Base-by-base conservation (phyloP, 2,888 invertebrate genomes). In the Patella pellucida region DNA sequence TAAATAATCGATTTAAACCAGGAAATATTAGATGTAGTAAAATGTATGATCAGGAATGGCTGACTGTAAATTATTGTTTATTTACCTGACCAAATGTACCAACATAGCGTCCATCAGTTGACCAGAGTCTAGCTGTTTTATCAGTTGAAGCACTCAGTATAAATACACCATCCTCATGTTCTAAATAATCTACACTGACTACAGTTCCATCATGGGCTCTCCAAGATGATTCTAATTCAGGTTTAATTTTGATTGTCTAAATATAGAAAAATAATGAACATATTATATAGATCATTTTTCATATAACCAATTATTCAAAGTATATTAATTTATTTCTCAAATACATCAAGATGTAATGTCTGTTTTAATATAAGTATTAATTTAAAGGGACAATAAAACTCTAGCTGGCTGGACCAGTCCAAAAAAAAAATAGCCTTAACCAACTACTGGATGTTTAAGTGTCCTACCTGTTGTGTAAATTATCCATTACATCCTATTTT, bases 41-140 rank as follows among this genome's bases (percentile, higher is more conserved):
- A 14, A 2, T 62, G 14, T 23, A 62, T 62, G 67, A 19, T 9
- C 2, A 0, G 12, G 23, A 62, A 62, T 1, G 9, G 9, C 41
- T 41, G 41, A 41, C 41, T 9, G 41, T 41, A 41, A 41, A 41
- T 69, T 31, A 52, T n/a, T 72, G 9, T 11, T 50, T 23, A 52
- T 68, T 68, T 80, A 88, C 88, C 89, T 91, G 91, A 23, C 91
- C 91, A 82, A 91, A 90, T 19, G 87, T 88, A 12, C 91, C 91
- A 15, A 91, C 81, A 75, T 84, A 88, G 50, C 86, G 85, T 15
- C 91, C 91, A 23, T 86, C 81, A 0, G 85, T 74, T 23, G 87
- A 85, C 89, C 89, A 91, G 14, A 91, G 84, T 67, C 89, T 81
- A 31, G 89, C 90, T 1, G 89, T 89, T 76, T 84, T 85, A 81